phyloP scores from a whole-genome alignment of 2,113 vertebrate genomes.

The Dicentrarchus labrax region DNA sequence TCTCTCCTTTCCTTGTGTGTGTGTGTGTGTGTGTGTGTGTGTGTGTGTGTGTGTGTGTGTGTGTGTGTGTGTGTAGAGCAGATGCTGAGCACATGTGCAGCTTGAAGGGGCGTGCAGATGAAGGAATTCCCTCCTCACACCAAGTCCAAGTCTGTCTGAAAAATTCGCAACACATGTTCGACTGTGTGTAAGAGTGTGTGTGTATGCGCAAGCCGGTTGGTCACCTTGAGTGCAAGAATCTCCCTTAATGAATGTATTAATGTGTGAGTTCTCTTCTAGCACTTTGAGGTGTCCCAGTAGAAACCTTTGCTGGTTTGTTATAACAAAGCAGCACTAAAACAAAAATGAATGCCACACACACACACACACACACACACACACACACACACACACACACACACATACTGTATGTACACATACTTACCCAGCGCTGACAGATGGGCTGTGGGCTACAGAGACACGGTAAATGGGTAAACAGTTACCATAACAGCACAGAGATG shows the following conservation, averaged over 20 bases:
- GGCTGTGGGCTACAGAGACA: slow-evolving; percentile 31
- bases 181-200: slow-evolving; percentile 6
- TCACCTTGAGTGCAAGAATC: slow-evolving; percentile 57
- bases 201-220: neutral
- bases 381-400: slow-evolving; percentile 23
- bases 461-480: slow-evolving; percentile 54
- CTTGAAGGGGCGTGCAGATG: slow-evolving; percentile 62
- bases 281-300: slow-evolving; percentile 22
- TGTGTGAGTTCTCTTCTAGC: slow-evolving; percentile 18
- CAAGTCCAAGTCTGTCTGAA: slow-evolving; percentile 69
- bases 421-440: slow-evolving; percentile 43
- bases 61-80: slow-evolving; percentile 52
- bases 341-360: slow-evolving; percentile 10
- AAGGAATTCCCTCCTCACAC: slow-evolving; percentile 80
- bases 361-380: slow-evolving; percentile 26
- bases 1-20: neutral
- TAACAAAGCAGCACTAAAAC: neutral
- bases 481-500: slow-evolving; percentile 24
- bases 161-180: slow-evolving; percentile 74
- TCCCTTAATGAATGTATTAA: slow-evolving; percentile 39
- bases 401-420: neutral
- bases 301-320: neutral
- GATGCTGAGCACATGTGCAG: slow-evolving; percentile 78
- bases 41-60: slow-evolving; percentile 28
- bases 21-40: slow-evolving; percentile 19